Base-by-base conservation (phyloP, 2,113 vertebrate species). In the Microcebus murinus region DNA sequence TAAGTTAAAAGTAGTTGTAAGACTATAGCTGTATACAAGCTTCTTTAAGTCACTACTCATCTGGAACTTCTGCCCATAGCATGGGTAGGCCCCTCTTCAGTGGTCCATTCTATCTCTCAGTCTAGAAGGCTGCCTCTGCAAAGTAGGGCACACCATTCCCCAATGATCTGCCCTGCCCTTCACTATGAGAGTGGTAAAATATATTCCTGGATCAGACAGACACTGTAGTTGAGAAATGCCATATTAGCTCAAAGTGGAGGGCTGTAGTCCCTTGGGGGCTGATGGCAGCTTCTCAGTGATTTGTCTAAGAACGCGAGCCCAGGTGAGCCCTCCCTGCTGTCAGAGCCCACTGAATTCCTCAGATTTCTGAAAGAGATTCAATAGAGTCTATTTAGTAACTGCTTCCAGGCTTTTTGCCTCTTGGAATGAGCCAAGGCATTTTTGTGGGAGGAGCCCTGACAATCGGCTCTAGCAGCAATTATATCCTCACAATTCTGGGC, bases 341-440 rank as follows among this genome's bases (percentile, higher is more conserved):
- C 36, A 83, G 42, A 74, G 34, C 36, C 50, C 48, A 63, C 3
- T 59, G 52, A 68, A 92, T 90, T 96, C 93, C 79, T 94, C 25
- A n/a, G 48, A 86, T 91, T 90, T 65, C 45, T 92, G 55, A 63
- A 27, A 63, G 70, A 89, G 48, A 29, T 77, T 95, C 88, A 81
- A 8, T 55, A 23, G 81, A 89, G 36, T 76, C 90, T 86, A 65
- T 92, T 96, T 50, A 94, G 67, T 83, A 73, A 79, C 34, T 55
- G 45, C 21, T 73, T 83, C 63, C 29, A 92, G 42, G 36, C 17
- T 17, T 96, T 83, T 68, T 93, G 70, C 52, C 48, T 94, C 91
- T 90, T 92, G 81, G 74, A 91, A 90, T 48, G 59, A 82, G 20
- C 57, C 52, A 91, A 87, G 73, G 63, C 11, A 79, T 70, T 95